Evolutionary conservation across 1,140 invertebrate species (phyloP).

Genomic region (Calephelis nemesis): DNA sequence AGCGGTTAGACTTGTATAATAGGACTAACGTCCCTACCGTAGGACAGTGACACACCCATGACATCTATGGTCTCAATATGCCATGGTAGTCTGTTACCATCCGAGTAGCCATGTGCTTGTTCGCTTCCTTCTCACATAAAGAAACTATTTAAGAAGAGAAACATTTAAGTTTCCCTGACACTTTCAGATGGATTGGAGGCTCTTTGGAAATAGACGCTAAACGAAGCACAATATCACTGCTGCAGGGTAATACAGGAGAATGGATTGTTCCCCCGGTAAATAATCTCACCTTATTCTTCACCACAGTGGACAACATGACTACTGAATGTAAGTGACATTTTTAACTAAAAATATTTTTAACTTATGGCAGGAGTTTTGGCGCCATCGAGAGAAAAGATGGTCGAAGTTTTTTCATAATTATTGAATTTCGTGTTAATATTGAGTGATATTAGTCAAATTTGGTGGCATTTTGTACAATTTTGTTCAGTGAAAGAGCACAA

Average conservation of each 20-base stretch:
- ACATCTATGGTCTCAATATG: too few relatives aligned
- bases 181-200: constrained; percentile 56
- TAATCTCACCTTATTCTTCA: constrained; percentile 60
- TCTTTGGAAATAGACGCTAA: constrained; percentile 77
- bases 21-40: too few relatives aligned
- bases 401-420: too few relatives aligned
- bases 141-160: constrained; percentile 9
- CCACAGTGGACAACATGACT: constrained; percentile 57
- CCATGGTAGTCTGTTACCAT: too few relatives aligned
- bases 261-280: constrained; percentile 77
- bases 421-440: too few relatives aligned
- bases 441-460: too few relatives aligned
- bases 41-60: too few relatives aligned
- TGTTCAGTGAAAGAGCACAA: too few relatives aligned
- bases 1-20: too few relatives aligned
- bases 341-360: background rate
- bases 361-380: background rate
- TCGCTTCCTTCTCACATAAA: background rate
- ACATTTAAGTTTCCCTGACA: constrained; percentile 7
- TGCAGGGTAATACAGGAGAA: constrained; percentile 80
- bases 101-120: too few relatives aligned
- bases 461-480: too few relatives aligned
- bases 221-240: constrained; percentile 79
- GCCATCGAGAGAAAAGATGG: too few relatives aligned
- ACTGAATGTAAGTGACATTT: constrained; percentile 56